phyloP scores from a whole-genome alignment of 1,140 invertebrate species.

The Drosophila melanica region DNA sequence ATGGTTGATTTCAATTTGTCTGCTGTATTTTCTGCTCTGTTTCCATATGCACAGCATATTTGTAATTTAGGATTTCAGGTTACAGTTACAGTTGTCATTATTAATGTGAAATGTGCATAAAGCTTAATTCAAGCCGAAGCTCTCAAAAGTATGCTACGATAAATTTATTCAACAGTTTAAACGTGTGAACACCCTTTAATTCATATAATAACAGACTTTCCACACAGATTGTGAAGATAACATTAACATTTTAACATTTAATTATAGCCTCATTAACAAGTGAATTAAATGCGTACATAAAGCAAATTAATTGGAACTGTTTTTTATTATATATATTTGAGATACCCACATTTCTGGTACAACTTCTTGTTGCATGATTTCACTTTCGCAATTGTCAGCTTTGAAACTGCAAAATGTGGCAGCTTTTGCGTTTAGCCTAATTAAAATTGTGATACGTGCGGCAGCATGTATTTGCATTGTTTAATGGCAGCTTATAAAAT shows the following conservation, averaged over 20 bases:
- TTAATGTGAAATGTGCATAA: constrained; percentile 40
- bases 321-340: no score
- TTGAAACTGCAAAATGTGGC: background rate
- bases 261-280: no score
- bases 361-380: constrained; percentile 14
- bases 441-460: constrained; percentile 56
- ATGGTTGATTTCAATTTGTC: background rate
- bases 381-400: constrained; percentile 19
- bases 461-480: constrained; percentile 49
- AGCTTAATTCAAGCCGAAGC: constrained; percentile 18
- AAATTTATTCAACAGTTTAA: background rate
- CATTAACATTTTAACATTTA: no score
- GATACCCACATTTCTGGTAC: background rate
- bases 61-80: constrained; percentile 39
- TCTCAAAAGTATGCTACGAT: constrained; percentile 27
- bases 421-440: constrained; percentile 59
- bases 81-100: constrained; percentile 22
- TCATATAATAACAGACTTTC: no score
- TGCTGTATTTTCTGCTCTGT: constrained; percentile 19
- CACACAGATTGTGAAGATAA: no score
- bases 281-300: no score
- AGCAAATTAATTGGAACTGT: no score
- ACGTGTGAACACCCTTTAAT: no score
- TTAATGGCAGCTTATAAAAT: constrained; percentile 27
- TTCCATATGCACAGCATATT: constrained; percentile 40